These are phyloP conservation scores for Drosophila arizonae DNA, from an alignment of 1,140 invertebrate genomes.

Conservation along the genomic window DNA sequence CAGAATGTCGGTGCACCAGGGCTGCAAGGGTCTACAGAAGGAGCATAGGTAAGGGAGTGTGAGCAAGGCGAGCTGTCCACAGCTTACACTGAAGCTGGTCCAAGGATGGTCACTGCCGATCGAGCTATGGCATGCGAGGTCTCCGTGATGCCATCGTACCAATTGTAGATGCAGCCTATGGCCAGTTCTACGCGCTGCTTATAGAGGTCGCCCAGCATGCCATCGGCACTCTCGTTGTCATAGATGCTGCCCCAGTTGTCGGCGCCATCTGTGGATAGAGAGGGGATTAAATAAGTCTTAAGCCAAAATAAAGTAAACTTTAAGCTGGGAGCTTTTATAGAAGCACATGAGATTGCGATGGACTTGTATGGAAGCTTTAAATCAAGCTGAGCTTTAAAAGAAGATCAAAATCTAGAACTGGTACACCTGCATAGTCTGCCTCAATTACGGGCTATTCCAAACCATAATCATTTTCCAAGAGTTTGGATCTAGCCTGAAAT, in stretches of 20 bases:
- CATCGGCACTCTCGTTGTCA: slow-evolving; percentile 67
- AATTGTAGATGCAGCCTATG: slow-evolving; percentile 80
- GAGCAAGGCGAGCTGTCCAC: not conserved
- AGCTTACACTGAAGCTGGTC: slow-evolving; percentile 69
- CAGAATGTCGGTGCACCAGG: slow-evolving; percentile 69
- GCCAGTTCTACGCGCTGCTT: slow-evolving; percentile 73
- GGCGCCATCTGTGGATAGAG: slow-evolving; percentile 53
- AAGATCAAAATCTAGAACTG: too few relatives aligned
- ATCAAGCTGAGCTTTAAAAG: too few relatives aligned
- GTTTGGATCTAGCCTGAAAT: too few relatives aligned
- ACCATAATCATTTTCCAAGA: too few relatives aligned
- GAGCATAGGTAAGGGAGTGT: too few relatives aligned
- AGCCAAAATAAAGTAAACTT: not conserved
- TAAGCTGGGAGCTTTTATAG: too few relatives aligned
- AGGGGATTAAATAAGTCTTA: not conserved
- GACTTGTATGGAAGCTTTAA: too few relatives aligned
- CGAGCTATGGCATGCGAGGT: slow-evolving; percentile 68
- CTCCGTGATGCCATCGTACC: slow-evolving; percentile 75
- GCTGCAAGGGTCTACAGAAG: slow-evolving; percentile 45
- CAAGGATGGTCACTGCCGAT: slow-evolving; percentile 73
- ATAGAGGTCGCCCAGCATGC: slow-evolving; percentile 71
- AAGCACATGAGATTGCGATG: too few relatives aligned
- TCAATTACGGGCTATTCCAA: too few relatives aligned
- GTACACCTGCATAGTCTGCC: too few relatives aligned
- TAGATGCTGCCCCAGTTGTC: slow-evolving; percentile 78